These are phyloP conservation scores for Oncopodura yosiiana DNA, from an alignment of 1,140 invertebrate genomes.

Conservation along the genomic window DNA sequence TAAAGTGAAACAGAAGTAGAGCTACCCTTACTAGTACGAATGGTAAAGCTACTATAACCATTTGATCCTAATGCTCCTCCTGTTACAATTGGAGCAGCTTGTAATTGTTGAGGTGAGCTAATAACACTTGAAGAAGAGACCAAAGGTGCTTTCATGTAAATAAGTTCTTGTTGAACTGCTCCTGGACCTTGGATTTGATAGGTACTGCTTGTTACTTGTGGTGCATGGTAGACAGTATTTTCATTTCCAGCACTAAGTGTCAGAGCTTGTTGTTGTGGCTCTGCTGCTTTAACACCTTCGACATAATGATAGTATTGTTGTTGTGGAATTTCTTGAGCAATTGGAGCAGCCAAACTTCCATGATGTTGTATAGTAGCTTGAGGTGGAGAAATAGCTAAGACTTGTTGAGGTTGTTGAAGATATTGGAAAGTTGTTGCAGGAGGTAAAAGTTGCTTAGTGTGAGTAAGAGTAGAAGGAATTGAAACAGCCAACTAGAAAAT, in stretches of 20 bases:
- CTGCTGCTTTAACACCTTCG: not conserved
- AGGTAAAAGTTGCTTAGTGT: slow-evolving; percentile 8
- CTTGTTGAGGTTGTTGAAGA: slow-evolving; percentile 13
- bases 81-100: not conserved
- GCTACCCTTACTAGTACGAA: slow-evolving; percentile 19
- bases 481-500: slow-evolving; percentile 7
- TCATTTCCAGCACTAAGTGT: too few species aligned
- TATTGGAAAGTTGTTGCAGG: slow-evolving; percentile 5
- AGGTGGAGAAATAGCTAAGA: not conserved
- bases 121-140: not conserved
- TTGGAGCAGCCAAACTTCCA: slow-evolving; percentile 4
- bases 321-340: slow-evolving; percentile 18
- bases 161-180: slow-evolving; percentile 3
- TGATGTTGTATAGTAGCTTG: not conserved
- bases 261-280: not conserved
- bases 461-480: slow-evolving; percentile 4
- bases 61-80: slow-evolving; percentile 7
- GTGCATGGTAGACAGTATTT: too few species aligned
- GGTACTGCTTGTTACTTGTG: not conserved
- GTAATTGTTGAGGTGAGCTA: not conserved
- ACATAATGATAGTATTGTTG: slow-evolving; percentile 19
- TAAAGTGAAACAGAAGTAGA: slow-evolving; percentile 20
- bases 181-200: slow-evolving; percentile 9
- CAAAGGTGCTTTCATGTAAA: slow-evolving; percentile 1
- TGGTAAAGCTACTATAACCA: slow-evolving; percentile 19